Percentiles rank a stretch among this genome's conserved stretches.
Conservation (phyloP, 2,797 vertebrate species). For the Adelosebastes latens region DNA sequence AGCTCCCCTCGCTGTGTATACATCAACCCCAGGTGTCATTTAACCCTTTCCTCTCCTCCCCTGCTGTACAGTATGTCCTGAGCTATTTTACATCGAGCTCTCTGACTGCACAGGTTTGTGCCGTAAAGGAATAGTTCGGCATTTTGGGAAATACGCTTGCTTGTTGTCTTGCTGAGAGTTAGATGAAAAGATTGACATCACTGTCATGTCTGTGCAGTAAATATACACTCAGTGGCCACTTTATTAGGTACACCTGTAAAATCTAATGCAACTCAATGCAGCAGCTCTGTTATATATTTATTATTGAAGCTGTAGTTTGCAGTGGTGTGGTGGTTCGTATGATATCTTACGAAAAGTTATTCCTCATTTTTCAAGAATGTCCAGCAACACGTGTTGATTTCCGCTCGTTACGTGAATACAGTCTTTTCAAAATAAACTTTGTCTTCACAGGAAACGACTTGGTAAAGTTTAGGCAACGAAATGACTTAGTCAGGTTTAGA, state of each 20-base stretch:
- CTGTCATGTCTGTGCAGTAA: not conserved
- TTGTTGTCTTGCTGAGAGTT: not conserved
- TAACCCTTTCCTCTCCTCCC: conserved; percentile 31
- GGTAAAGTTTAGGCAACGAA: too few relatives aligned
- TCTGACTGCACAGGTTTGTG: not conserved
- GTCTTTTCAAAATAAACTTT: too few relatives aligned
- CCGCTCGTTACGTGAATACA: too few relatives aligned
- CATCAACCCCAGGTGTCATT: conserved; percentile 36
- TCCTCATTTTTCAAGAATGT: too few relatives aligned
- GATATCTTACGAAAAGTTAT: too few relatives aligned
- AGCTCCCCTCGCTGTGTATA: conserved; percentile 18
- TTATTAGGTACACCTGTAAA: not conserved
- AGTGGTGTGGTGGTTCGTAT: not conserved
- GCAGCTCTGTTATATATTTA: not conserved
- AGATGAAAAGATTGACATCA: not conserved
- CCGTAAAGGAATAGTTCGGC: not conserved
- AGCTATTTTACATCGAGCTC: not conserved
- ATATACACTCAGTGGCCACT: not conserved
- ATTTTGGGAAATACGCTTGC: not conserved
- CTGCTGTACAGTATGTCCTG: not conserved
- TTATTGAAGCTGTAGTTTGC: not conserved
- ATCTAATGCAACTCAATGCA: not conserved
- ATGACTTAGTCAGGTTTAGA: too few relatives aligned
- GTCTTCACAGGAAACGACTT: too few relatives aligned
- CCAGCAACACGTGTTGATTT: too few relatives aligned